Evolutionary conservation across 1,140 invertebrate species (phyloP), one percentile per base, ranked within the genome.

Genomic region (Drosophila grimshawi): DNA sequence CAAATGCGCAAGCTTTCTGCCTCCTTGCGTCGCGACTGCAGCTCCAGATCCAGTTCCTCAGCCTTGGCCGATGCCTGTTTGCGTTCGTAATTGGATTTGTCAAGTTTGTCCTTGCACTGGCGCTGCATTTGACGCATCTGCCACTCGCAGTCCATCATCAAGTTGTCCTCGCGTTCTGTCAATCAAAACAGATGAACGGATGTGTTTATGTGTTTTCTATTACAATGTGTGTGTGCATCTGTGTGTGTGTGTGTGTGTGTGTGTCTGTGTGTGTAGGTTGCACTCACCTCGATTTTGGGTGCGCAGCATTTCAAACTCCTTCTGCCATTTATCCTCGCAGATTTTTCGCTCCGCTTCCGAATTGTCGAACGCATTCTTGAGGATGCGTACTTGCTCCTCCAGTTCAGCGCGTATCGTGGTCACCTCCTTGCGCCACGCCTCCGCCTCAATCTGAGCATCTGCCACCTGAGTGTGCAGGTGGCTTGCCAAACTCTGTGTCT

Each of bases 111-210:
- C 81, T 95, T 95, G 78, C 94, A 95, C 11, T 92, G 92, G 62
- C 94, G 93, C 82, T 95, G 94, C 67, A 95, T 95, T 90, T 95
- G 94, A 46, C 95, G 88, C 37, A 96, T 81, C 82, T 95, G 95
- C 95, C 95, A 95, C 91, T 96, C 95, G 73, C 95, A 95, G 86
- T 96, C 95, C 57, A 95, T 94, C 81, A 95, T 91, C 19, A 95
- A 88, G 74, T 94, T 93, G 62, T 95, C 94, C 83, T 95, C 95
- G 63, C 94, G 93, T 27, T 94, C 91, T 70, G 93, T 8, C 59
- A 33, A 46, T 52, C 92, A 33, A 29, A 0, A 55, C 19, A 19
- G 19, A 32, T 8, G 32, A 39, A 33, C 3, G 27, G 2, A 11
- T 10, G 29, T 35, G 19, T 5, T 27, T 43, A 4, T n/a, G 5